These are phyloP conservation scores for Catharus minimus DNA, from an alignment of 2,113 vertebrate genomes.

Conservation along the genomic window DNA sequence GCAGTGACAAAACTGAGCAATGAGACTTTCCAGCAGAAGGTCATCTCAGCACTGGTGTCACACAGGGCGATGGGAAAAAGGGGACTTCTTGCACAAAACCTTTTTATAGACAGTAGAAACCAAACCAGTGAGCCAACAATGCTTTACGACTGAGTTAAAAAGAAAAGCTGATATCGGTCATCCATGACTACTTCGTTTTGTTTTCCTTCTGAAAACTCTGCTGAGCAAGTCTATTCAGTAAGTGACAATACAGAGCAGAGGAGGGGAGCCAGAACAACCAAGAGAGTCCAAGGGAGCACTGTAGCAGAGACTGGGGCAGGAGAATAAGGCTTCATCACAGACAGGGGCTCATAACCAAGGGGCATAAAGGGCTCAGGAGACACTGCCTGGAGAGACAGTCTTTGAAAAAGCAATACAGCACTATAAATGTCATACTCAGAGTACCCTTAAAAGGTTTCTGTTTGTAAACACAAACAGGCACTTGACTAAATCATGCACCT, in stretches of 20 bases:
- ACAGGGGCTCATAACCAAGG: not conserved
- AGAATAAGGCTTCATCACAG: not conserved
- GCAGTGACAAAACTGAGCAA: slow-evolving; percentile 15
- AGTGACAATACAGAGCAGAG: not conserved
- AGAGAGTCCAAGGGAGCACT: not conserved
- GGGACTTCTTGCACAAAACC: slow-evolving; percentile 16
- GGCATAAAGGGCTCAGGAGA: not conserved
- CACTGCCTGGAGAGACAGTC: not conserved
- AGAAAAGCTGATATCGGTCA: slow-evolving; percentile 19
- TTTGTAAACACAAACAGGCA: not conserved
- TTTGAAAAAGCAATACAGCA: not conserved
- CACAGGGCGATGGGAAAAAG: slow-evolving; percentile 16
- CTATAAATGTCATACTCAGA: not conserved
- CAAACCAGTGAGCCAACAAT: not conserved
- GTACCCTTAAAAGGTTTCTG: not conserved
- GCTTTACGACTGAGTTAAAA: not conserved
- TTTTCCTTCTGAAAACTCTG: slow-evolving; percentile 26
- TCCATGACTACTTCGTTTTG: slow-evolving; percentile 17
- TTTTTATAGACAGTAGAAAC: slow-evolving; percentile 37
- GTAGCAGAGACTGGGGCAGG: not conserved
- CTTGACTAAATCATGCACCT: not conserved
- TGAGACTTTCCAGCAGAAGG: slow-evolving; percentile 25
- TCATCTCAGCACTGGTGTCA: slow-evolving; percentile 8
- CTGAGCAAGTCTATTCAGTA: slow-evolving; percentile 15
- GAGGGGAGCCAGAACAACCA: not conserved